Conservation (phyloP, 2,113 vertebrate species). For the Eudorcas thomsonii region DNA sequence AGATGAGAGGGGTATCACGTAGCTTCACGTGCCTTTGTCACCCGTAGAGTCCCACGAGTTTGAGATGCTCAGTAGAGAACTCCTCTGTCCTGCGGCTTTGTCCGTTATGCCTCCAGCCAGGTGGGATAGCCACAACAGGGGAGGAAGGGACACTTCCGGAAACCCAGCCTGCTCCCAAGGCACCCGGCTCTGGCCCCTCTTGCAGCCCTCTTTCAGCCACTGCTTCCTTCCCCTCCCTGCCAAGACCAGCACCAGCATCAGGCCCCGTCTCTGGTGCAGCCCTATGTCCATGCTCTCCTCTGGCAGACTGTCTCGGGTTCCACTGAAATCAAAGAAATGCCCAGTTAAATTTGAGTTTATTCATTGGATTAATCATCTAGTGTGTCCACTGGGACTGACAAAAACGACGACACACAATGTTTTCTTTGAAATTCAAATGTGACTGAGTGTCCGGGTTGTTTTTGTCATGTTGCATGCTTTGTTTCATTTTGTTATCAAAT, state of each 20-base stretch:
- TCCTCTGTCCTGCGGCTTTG: neutral
- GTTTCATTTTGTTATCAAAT: neutral
- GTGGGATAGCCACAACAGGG: fast-evolving
- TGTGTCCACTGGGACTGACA: neutral
- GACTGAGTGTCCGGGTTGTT: neutral
- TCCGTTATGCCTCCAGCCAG: neutral
- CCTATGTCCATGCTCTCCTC: neutral
- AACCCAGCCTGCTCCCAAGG: neutral
- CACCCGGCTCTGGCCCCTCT: neutral
- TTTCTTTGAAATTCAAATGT: neutral
- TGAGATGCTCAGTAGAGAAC: neutral
- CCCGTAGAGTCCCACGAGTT: neutral
- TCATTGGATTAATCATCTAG: neutral
- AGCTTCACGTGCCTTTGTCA: neutral
- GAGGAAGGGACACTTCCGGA: neutral
- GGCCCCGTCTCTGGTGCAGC: too few species aligned
- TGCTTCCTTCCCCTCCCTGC: neutral
- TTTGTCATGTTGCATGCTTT: neutral
- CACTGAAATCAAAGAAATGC: neutral
- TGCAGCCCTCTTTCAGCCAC: neutral
- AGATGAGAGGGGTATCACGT: neutral
- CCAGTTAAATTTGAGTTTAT: neutral
- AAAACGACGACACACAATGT: neutral
- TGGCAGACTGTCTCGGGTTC: neutral
- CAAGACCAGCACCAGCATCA: too few species aligned